phyloP scores from a whole-genome alignment of 2,888 invertebrate genomes.

The Caradrina clavipalpis region DNA sequence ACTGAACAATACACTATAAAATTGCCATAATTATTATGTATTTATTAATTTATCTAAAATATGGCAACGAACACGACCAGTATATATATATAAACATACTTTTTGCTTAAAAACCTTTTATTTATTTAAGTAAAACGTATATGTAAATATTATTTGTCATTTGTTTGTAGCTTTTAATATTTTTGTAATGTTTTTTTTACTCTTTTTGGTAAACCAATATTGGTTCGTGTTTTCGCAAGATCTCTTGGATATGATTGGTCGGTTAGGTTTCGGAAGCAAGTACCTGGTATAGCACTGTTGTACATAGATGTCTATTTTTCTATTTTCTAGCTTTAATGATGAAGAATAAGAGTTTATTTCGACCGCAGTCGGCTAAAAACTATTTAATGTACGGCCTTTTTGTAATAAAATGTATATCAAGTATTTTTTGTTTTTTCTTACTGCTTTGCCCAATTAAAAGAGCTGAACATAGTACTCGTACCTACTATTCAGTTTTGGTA shows the following conservation, averaged over 20 bases:
- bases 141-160: conserved; percentile 23
- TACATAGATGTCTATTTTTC: conserved; percentile 80
- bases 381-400: conserved; percentile 79
- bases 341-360: conserved; percentile 82
- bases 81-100: conserved; percentile 6
- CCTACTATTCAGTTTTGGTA: not conserved
- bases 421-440: conserved; percentile 52
- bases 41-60: conserved; percentile 17
- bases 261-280: conserved; percentile 72
- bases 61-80: conserved; percentile 26
- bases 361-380: conserved; percentile 89
- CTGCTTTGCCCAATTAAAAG: not conserved
- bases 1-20: conserved; percentile 11
- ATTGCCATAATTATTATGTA: conserved; percentile 39
- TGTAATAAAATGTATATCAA: conserved; percentile 84
- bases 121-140: conserved; percentile 37
- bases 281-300: conserved; percentile 81
- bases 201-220: conserved; percentile 13
- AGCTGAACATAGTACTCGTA: too few species aligned
- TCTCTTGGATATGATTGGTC: conserved; percentile 70
- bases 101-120: not conserved
- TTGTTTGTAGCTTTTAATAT: conserved; percentile 31
- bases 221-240: conserved; percentile 71
- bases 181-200: not conserved
- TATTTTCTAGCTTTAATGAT: conserved; percentile 74